Evolutionary conservation across 1,140 invertebrate genomes (phyloP).

Genomic region (Trachymyrmex cornetzi): DNA sequence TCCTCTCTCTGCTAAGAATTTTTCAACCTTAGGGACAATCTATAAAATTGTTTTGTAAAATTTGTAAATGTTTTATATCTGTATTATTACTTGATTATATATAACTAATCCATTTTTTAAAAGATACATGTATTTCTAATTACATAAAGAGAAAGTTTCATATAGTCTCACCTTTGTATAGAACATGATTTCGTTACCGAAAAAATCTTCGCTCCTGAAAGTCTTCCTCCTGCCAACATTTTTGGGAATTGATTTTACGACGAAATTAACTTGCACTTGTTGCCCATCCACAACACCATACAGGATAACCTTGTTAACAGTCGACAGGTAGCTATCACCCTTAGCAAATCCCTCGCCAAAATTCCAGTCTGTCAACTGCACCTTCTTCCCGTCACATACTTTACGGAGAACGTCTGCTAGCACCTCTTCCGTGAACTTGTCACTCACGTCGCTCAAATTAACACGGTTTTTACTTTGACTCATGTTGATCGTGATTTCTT

Average conservation of each 20-base stretch:
- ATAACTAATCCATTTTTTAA: constrained; percentile 1
- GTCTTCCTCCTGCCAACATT: constrained; percentile 89
- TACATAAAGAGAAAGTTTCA: constrained; percentile 89
- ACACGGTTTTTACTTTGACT: constrained; percentile 63
- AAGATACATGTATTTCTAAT: constrained; percentile 82
- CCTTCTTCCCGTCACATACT: constrained; percentile 80
- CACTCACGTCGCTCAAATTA: constrained; percentile 72
- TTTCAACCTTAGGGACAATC: constrained; percentile 80
- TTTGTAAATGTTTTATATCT: constrained; percentile 60
- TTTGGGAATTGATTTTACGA: constrained; percentile 89
- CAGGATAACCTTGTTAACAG: constrained; percentile 88
- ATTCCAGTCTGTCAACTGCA: constrained; percentile 85
- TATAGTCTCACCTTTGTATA: constrained; percentile 87
- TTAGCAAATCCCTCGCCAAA: constrained; percentile 86
- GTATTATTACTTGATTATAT: neutral
- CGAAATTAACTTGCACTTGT: constrained; percentile 83
- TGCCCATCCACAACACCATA: constrained; percentile 80
- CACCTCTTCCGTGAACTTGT: constrained; percentile 84
- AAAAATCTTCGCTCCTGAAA: constrained; percentile 90
- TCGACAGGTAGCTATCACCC: constrained; percentile 90
- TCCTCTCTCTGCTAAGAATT: constrained; percentile 78
- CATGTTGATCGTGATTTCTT: constrained; percentile 66
- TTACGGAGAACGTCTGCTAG: constrained; percentile 84
- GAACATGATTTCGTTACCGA: constrained; percentile 90
- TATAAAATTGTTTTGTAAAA: no score